Conservation (phyloP, 2,888 invertebrate genomes). For the Oegoconia quadripuncta region DNA sequence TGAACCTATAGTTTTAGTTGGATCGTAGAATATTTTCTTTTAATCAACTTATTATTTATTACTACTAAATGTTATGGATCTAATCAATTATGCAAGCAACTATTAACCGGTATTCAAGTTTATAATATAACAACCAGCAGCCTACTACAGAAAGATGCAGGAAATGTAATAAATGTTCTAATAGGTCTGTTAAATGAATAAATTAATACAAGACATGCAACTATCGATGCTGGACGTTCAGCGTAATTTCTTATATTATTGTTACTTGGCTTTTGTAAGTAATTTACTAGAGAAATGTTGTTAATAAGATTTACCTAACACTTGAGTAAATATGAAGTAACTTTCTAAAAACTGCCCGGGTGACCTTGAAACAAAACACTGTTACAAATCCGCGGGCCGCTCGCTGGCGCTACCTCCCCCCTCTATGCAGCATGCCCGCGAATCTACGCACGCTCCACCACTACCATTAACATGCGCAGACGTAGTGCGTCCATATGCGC, state of each 20-base stretch:
- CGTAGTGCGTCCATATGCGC: constrained; percentile 38
- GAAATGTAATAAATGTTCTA: too few relatives aligned
- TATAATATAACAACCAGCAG: too few relatives aligned
- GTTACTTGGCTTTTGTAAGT: too few relatives aligned
- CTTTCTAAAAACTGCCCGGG: constrained; percentile 77
- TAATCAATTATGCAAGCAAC: constrained; percentile 8
- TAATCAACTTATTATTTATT: background rate
- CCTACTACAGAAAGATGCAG: too few relatives aligned
- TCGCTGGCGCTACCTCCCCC: constrained; percentile 60
- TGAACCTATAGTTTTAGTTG: background rate
- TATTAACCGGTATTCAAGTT: constrained; percentile 6
- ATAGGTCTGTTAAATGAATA: too few relatives aligned
- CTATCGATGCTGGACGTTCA: too few relatives aligned
- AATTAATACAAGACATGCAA: too few relatives aligned
- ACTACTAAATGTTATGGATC: background rate
- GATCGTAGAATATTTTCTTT: background rate
- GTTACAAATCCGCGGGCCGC: constrained; percentile 75
- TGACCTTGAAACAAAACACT: constrained; percentile 79
- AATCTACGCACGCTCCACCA: constrained; percentile 59
- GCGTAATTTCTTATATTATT: too few relatives aligned
- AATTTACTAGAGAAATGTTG: constrained; percentile 1
- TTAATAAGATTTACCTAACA: constrained; percentile 57
- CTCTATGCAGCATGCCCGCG: constrained; percentile 47
- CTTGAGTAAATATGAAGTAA: constrained; percentile 59
- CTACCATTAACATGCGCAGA: constrained; percentile 42